Percentiles rank a stretch among this genome's conserved stretches.
Conservation (phyloP, 2,888 invertebrate genomes). For the Protodeltote pygarga region DNA sequence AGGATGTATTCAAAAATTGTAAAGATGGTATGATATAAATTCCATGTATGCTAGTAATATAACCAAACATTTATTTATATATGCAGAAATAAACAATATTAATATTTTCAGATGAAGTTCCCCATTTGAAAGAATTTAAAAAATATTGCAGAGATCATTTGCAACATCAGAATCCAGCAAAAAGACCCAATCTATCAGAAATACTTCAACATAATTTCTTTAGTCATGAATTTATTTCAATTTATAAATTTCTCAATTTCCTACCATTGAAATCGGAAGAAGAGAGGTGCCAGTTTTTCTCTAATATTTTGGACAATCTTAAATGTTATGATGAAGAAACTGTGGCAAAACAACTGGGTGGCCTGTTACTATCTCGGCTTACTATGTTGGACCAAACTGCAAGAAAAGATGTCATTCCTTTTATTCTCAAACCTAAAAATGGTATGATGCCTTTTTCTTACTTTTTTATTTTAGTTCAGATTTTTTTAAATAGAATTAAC, state of each 20-base stretch:
- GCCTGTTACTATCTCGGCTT: conserved; percentile 92
- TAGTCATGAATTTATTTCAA: conserved; percentile 94
- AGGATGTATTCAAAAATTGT: conserved; percentile 89
- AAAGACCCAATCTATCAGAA: conserved; percentile 89
- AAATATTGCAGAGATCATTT: conserved; percentile 90
- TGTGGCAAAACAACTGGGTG: conserved; percentile 93
- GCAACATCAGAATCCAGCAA: conserved; percentile 88
- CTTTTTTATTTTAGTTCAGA: background rate
- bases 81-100: too few relatives aligned
- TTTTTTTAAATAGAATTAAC: background rate
- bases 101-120: conserved; percentile 88
- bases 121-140: conserved; percentile 90
- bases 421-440: conserved; percentile 89
- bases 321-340: conserved; percentile 92
- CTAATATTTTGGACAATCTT: conserved; percentile 89
- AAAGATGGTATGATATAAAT: conserved; percentile 79
- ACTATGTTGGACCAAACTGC: conserved; percentile 94
- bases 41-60: background rate
- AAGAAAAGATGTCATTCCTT: conserved; percentile 90
- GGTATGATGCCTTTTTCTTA: conserved; percentile 75
- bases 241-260: conserved; percentile 94
- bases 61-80: too few relatives aligned
- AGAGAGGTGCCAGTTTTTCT: conserved; percentile 93
- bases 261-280: conserved; percentile 92
- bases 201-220: conserved; percentile 92